Percentiles rank a stretch among this genome's conserved stretches.
These are phyloP conservation scores for Microctonus hyperodae DNA, from an alignment of 2,888 invertebrate species.

Conservation along the genomic window DNA sequence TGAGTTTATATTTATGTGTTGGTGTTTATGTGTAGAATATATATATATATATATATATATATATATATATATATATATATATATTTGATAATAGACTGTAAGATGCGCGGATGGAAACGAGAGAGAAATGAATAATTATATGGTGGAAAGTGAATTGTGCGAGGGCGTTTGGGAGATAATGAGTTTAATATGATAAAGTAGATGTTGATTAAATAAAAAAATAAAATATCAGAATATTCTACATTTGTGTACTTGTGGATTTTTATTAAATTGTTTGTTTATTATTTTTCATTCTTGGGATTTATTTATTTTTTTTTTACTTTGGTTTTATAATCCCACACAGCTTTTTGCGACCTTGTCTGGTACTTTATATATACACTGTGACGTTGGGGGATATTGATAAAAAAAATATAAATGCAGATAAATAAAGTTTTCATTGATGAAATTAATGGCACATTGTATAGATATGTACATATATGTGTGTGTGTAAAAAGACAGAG, in stretches of 20 bases:
- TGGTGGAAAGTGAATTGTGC: background rate
- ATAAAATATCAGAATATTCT: no score
- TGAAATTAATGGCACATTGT: background rate
- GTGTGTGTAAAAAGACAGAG: background rate
- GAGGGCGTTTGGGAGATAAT: conserved; percentile 1
- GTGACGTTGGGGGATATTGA: background rate
- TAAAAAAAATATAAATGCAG: background rate
- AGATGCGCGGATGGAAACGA: background rate
- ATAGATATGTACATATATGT: background rate
- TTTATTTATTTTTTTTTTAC: background rate
- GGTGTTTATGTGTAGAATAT: no score
- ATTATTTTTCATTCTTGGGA: no score
- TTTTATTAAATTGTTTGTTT: no score
- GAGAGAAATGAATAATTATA: background rate
- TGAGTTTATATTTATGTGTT: no score
- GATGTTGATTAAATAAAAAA: background rate
- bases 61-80: no score
- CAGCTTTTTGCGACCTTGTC: background rate
- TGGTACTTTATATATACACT: background rate
- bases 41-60: no score
- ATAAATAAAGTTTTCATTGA: background rate
- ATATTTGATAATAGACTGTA: no score
- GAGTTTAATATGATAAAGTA: background rate
- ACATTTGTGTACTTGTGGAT: background rate
- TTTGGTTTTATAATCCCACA: background rate